A percentile compares a stretch with the other conserved stretches of the same genome.
These are phyloP conservation scores for Oryzaephilus surinamensis DNA, from an alignment of 1,140 invertebrate species.

Conservation along the genomic window DNA sequence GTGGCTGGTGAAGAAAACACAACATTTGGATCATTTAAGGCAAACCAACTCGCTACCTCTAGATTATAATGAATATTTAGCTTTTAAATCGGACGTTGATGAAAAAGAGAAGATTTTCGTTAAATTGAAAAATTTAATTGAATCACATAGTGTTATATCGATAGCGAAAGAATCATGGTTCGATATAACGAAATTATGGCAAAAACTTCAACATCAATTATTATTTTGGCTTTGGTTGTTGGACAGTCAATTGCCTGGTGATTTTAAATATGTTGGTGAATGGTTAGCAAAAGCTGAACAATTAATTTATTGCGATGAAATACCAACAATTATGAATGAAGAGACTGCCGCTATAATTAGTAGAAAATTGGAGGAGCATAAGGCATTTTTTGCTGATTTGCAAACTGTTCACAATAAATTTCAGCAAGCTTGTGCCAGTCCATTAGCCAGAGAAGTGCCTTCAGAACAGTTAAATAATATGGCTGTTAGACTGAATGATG, in stretches of 20 bases:
- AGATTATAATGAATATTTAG: constrained; percentile 57
- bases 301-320: constrained; percentile 68
- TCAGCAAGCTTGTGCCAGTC: constrained; percentile 49
- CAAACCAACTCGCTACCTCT: constrained; percentile 53
- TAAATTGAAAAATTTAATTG: constrained; percentile 62
- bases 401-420: constrained; percentile 69
- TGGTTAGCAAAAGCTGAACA: constrained; percentile 83
- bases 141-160: constrained; percentile 64
- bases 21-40: constrained; percentile 55
- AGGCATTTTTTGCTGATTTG: constrained; percentile 75
- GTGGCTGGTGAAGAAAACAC: constrained; percentile 71
- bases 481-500: constrained; percentile 57
- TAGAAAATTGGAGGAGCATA: constrained; percentile 80
- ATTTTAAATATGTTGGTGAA: constrained; percentile 73
- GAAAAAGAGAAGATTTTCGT: constrained; percentile 55
- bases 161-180: constrained; percentile 72
- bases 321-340: constrained; percentile 72
- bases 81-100: constrained; percentile 59
- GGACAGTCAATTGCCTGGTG: constrained; percentile 72
- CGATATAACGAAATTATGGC: constrained; percentile 65
- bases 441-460: constrained; percentile 53
- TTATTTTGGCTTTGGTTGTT: constrained; percentile 75
- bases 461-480: constrained; percentile 72
- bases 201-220: constrained; percentile 63
- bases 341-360: constrained; percentile 78